Evolutionary conservation across 2,888 invertebrate species (phyloP).

Genomic region (Drosophila anceps): DNA sequence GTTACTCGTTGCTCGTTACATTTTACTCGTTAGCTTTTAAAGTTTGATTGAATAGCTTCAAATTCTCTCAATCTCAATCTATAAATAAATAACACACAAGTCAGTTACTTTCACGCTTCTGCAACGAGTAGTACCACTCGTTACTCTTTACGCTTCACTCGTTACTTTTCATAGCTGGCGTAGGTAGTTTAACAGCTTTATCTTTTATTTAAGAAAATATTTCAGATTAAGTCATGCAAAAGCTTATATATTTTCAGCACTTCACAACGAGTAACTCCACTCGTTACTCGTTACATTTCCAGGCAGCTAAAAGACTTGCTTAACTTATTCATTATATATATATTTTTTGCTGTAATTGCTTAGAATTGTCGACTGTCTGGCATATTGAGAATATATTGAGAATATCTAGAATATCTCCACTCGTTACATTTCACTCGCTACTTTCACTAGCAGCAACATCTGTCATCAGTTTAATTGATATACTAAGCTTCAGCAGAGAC

Average conservation of each 20-base stretch:
- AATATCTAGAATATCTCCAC: not conserved
- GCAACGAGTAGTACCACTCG: too few species aligned
- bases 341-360: too few species aligned
- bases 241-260: too few species aligned
- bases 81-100: too few species aligned
- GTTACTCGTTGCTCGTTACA: not conserved
- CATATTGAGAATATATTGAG: not conserved
- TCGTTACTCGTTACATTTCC: not conserved
- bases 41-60: too few species aligned
- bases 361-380: too few species aligned
- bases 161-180: not conserved
- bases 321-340: not conserved
- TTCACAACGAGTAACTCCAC: not conserved
- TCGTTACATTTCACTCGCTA: not conserved
- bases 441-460: too few species aligned
- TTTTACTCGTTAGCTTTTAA: not conserved
- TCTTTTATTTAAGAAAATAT: too few species aligned
- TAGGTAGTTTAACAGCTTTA: too few species aligned
- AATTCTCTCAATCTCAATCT: too few species aligned
- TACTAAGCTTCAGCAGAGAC: not conserved
- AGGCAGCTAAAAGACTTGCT: not conserved
- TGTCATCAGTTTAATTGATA: not conserved
- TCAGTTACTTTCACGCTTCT: too few species aligned
- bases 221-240: too few species aligned
- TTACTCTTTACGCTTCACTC: not conserved